Percentiles rank a stretch among this genome's conserved stretches.
Conservation (phyloP, 2,888 invertebrate species). For the Tridacna crocea region DNA sequence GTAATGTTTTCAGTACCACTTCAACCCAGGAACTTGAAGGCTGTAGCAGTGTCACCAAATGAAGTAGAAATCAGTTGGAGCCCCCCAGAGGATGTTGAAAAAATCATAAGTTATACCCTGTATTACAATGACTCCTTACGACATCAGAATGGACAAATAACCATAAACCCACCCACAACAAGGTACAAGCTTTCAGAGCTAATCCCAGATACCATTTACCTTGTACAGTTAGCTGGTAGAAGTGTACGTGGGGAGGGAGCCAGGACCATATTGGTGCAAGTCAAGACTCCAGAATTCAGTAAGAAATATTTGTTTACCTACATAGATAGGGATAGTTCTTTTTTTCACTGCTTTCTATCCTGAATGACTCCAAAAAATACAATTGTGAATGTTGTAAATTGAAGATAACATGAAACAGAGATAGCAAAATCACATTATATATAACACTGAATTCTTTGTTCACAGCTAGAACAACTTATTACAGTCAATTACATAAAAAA, state of each 20-base stretch:
- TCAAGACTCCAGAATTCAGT: slow-evolving; percentile 99
- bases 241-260: slow-evolving; percentile 96
- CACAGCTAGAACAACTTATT: background rate
- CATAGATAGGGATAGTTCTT: slow-evolving; percentile 89
- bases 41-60: slow-evolving; percentile 88
- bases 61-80: slow-evolving; percentile 96
- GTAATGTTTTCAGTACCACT: slow-evolving; percentile 91
- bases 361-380: background rate
- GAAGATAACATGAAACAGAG: slow-evolving; percentile 13
- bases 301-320: slow-evolving; percentile 86
- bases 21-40: slow-evolving; percentile 95
- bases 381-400: slow-evolving; percentile 14
- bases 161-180: slow-evolving; percentile 75
- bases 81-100: slow-evolving; percentile 92
- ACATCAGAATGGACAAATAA: slow-evolving; percentile 77
- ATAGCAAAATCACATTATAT: background rate
- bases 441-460: too few species aligned
- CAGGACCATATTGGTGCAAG: slow-evolving; percentile 96
- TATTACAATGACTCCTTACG: slow-evolving; percentile 91
- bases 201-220: slow-evolving; percentile 98
- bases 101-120: slow-evolving; percentile 96
- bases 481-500: too few species aligned
- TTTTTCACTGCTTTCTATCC: background rate
- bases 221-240: slow-evolving; percentile 97
- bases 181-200: slow-evolving; percentile 93